phyloP scores from a whole-genome alignment of 2,888 invertebrate genomes.

The Endotricha flammealis region DNA sequence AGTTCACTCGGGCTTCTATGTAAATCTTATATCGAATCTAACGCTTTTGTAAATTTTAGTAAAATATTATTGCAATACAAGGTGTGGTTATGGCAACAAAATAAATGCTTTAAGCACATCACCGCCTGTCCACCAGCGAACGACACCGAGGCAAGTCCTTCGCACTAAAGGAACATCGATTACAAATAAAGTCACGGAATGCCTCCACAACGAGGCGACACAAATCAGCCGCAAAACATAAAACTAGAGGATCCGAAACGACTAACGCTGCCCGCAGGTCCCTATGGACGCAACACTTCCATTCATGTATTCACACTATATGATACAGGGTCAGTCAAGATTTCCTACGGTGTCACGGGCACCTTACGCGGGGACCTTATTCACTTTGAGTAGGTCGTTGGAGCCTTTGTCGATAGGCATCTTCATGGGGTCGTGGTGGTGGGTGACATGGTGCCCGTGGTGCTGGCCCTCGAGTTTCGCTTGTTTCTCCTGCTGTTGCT shows the following conservation, averaged over 20 bases:
- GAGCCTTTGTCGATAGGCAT: conserved; percentile 86
- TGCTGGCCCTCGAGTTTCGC: conserved; percentile 87
- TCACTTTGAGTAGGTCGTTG: conserved; percentile 87
- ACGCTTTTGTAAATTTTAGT: conserved; percentile 74
- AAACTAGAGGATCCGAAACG: conserved; percentile 75
- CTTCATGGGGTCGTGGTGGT: conserved; percentile 85
- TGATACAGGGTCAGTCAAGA: conserved; percentile 76
- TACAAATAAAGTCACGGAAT: conserved; percentile 58
- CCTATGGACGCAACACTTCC: conserved; percentile 70
- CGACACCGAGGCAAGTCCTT: conserved; percentile 67
- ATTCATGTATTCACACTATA: conserved; percentile 71
- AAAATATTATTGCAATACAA: conserved; percentile 78
- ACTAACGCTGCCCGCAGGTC: conserved; percentile 63
- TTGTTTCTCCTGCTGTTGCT: conserved; percentile 92
- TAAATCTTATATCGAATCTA: conserved; percentile 70
- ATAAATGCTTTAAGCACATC: conserved; percentile 79
- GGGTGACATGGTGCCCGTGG: conserved; percentile 83
- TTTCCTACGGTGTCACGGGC: conserved; percentile 48
- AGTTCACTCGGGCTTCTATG: conserved; percentile 62
- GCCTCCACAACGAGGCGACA: conserved; percentile 59
- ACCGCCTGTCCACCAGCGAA: conserved; percentile 70
- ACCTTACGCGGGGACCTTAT: conserved; percentile 88
- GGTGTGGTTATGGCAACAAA: conserved; percentile 79
- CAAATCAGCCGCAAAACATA: conserved; percentile 67
- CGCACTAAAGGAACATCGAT: conserved; percentile 75